Conservation (phyloP, 2,113 vertebrate species). For the Oryzias curvinotus region DNA sequence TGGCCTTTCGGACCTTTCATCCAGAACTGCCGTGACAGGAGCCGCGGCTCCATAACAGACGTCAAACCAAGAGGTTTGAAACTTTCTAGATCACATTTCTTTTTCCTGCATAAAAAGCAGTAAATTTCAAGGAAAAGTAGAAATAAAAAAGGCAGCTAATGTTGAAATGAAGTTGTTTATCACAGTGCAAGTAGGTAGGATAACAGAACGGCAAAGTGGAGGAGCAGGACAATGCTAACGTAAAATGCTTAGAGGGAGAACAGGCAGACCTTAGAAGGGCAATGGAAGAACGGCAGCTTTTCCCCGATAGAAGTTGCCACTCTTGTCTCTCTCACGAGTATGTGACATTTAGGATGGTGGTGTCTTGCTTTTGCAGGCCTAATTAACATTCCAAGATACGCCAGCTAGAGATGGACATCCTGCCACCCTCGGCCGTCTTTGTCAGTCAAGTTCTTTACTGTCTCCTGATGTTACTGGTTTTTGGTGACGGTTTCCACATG, state of each 20-base stretch:
- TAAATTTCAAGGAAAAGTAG: slow-evolving; percentile 58
- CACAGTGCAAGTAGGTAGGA: slow-evolving; percentile 66
- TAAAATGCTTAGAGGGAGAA: slow-evolving; percentile 29
- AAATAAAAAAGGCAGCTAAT: slow-evolving; percentile 27
- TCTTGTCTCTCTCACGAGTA: slow-evolving; percentile 28
- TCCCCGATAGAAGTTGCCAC: slow-evolving; percentile 23
- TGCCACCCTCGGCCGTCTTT: slow-evolving; percentile 27
- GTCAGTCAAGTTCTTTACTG: slow-evolving; percentile 23
- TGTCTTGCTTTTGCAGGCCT: slow-evolving; percentile 47
- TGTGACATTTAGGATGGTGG: slow-evolving; percentile 62
- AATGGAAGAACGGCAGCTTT: slow-evolving; percentile 50
- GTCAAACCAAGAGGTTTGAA: slow-evolving; percentile 15
- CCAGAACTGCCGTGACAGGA: slow-evolving; percentile 11
- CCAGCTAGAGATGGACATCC: slow-evolving; percentile 47
- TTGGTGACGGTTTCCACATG: slow-evolving; percentile 4
- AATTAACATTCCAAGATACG: slow-evolving; percentile 62
- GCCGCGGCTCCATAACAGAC: neutral
- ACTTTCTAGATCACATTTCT: slow-evolving; percentile 30
- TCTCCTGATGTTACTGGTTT: slow-evolving; percentile 21
- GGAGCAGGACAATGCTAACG: slow-evolving; percentile 35
- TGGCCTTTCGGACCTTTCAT: slow-evolving; percentile 21
- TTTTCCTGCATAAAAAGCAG: slow-evolving; percentile 68
- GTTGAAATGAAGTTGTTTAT: slow-evolving; percentile 80
- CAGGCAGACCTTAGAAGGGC: slow-evolving; percentile 34
- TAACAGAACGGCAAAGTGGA: slow-evolving; percentile 37